phyloP scores from a whole-genome alignment of 2,113 vertebrate species.

The Scortum barcoo region DNA sequence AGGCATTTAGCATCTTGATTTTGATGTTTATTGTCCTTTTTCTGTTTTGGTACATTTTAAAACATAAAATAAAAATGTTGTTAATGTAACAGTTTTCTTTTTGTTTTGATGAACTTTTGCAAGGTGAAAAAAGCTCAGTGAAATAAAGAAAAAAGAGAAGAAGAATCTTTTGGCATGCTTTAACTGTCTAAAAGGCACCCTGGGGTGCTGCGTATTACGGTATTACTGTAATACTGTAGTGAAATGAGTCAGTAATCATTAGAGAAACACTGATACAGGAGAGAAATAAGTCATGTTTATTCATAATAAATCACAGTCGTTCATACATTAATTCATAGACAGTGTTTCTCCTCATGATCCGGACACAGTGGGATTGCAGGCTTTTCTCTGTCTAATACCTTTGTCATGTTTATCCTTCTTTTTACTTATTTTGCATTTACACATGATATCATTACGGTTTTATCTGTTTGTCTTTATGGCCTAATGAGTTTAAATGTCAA shows the following conservation, averaged over 20 bases:
- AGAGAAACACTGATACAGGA: slow-evolving; percentile 20
- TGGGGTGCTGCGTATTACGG: neutral
- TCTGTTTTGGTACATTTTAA: neutral
- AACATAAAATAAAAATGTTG: neutral
- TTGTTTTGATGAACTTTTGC: neutral
- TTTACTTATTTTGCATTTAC: neutral
- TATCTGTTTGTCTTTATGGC: neutral
- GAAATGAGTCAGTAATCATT: slow-evolving; percentile 34
- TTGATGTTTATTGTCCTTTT: neutral
- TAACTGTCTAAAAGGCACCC: neutral
- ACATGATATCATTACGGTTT: neutral
- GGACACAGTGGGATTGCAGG: neutral
- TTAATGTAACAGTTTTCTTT: neutral
- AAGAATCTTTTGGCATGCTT: neutral
- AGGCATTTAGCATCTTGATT: neutral
- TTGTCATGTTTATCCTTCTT: neutral
- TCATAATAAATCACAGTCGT: slow-evolving; percentile 17
- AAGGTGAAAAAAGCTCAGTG: neutral
- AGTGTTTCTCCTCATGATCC: slow-evolving; percentile 5
- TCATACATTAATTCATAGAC: slow-evolving; percentile 12
- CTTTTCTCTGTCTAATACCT: neutral
- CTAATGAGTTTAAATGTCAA: neutral
- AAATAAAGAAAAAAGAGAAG: neutral
- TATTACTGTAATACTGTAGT: neutral
- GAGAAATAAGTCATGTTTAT: slow-evolving; percentile 33